Conservation (phyloP, 2,888 invertebrate genomes). For the Alloscopus bannaensis region DNA sequence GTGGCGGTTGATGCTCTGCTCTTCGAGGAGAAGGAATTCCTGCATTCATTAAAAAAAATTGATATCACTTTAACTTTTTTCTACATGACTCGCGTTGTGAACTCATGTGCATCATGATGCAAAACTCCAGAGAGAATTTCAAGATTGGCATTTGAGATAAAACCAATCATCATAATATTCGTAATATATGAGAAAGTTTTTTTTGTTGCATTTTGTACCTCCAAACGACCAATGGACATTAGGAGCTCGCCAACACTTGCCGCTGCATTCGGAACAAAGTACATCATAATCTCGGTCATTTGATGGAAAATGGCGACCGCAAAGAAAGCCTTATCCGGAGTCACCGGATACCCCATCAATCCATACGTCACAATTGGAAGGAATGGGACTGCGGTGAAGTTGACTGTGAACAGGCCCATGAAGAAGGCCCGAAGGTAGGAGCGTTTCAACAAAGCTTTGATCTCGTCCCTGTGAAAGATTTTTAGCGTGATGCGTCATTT, state of each 20-base stretch:
- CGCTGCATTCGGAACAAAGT: conserved; percentile 57
- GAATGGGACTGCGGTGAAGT: conserved; percentile 88
- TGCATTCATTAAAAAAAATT: too few species aligned
- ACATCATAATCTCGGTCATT: conserved; percentile 60
- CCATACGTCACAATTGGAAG: conserved; percentile 87
- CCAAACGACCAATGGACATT: conserved; percentile 56
- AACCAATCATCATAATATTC: too few species aligned
- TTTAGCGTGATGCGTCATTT: too few species aligned
- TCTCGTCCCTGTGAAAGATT: conserved; percentile 81
- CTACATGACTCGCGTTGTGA: background rate
- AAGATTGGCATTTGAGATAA: too few species aligned
- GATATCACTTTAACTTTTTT: background rate
- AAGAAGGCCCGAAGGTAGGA: conserved; percentile 81
- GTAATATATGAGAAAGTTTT: too few species aligned
- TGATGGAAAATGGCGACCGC: conserved; percentile 57
- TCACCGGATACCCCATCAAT: conserved; percentile 72
- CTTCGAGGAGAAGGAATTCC: conserved; percentile 61
- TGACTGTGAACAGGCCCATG: conserved; percentile 82
- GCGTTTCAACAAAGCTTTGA: conserved; percentile 81
- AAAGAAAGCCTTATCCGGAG: conserved; percentile 65
- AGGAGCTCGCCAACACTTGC: conserved; percentile 59
- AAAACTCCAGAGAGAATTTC: background rate
- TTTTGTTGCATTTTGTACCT: conserved; percentile 32
- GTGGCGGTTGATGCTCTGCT: conserved; percentile 53
- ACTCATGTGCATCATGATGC: background rate